phyloP scores from a whole-genome alignment of 1,140 invertebrate species.

The Tetramorium parvispinum region DNA sequence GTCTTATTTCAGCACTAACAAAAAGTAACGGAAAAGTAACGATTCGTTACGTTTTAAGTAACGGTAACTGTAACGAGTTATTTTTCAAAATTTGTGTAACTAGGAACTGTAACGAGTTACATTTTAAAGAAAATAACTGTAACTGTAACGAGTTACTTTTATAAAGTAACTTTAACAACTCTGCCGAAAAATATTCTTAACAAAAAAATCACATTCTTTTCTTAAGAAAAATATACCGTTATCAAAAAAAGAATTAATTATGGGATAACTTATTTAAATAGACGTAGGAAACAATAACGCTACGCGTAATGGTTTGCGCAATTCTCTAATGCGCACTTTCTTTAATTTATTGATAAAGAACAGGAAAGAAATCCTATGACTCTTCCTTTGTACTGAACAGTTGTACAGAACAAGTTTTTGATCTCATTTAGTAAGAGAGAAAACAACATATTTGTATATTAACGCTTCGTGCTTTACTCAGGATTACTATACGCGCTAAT shows the following conservation, averaged over 20 bases:
- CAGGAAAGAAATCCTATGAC: constrained; percentile 46
- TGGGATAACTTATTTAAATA: background rate
- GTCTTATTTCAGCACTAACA: too few relatives aligned
- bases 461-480: constrained; percentile 18
- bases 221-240: background rate
- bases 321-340: constrained; percentile 47
- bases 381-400: constrained; percentile 51
- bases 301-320: constrained; percentile 25
- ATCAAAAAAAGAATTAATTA: background rate
- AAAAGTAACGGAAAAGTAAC: too few relatives aligned
- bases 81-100: too few relatives aligned
- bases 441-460: constrained; percentile 33
- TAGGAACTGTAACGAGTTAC: too few relatives aligned
- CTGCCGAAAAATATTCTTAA: too few relatives aligned
- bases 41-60: too few relatives aligned
- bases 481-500: constrained; percentile 18
- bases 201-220: background rate
- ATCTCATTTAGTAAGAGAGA: constrained; percentile 31
- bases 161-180: too few relatives aligned
- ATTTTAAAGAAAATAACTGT: too few relatives aligned
- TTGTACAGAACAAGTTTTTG: constrained; percentile 45
- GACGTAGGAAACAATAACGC: constrained; percentile 13
- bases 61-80: too few relatives aligned
- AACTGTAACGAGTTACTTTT: too few relatives aligned
- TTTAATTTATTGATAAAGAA: constrained; percentile 51